Conservation (phyloP, 1,140 invertebrate genomes). For the Nixonia krombeini region DNA sequence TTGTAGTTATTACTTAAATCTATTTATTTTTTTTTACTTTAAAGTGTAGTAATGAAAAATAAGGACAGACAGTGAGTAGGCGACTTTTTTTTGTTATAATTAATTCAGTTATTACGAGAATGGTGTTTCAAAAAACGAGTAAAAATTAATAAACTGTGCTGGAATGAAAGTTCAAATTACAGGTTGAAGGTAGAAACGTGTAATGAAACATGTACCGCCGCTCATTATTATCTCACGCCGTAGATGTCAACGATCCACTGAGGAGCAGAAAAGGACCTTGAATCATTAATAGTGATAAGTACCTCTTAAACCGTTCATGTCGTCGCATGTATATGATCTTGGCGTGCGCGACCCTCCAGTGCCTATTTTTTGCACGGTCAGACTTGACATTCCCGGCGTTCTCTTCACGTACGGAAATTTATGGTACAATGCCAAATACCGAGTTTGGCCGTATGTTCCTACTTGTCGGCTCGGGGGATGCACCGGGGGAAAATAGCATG, state of each 20-base stretch:
- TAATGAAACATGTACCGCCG: no score
- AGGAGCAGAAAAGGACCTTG: conserved; percentile 2
- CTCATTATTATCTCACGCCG: neutral
- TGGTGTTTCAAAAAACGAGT: neutral
- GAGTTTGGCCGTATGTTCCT: conserved; percentile 26
- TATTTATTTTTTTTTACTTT: no score
- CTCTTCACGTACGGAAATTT: conserved; percentile 34
- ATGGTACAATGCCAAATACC: conserved; percentile 44
- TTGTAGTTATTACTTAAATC: no score
- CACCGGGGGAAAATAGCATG: no score
- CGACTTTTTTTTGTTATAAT: neutral
- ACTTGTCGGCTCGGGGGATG: no score
- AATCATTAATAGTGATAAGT: conserved; percentile 3
- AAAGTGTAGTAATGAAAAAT: no score
- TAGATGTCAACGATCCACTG: conserved; percentile 7
- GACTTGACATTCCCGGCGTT: conserved; percentile 33
- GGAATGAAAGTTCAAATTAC: neutral
- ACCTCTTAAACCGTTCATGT: conserved; percentile 19
- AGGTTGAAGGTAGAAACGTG: neutral
- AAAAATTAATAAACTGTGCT: neutral
- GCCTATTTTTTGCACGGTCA: conserved; percentile 32
- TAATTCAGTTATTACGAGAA: neutral
- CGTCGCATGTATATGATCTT: conserved; percentile 20
- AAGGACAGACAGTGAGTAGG: no score
- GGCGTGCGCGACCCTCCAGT: conserved; percentile 4